phyloP scores from a whole-genome alignment of 2,888 invertebrate genomes.

The Glomeris marginata region DNA sequence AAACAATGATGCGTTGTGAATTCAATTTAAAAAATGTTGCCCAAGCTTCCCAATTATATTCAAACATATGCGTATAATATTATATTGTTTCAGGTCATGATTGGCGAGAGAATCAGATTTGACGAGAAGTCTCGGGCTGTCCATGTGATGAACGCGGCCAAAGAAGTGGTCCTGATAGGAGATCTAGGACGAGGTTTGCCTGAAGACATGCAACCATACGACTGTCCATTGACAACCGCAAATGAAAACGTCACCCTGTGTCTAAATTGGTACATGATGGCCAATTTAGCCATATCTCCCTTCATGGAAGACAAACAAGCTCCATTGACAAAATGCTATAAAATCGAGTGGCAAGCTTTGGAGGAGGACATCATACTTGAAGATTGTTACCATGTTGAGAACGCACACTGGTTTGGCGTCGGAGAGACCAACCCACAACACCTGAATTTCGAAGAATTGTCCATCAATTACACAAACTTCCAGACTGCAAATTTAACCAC shows the following conservation, averaged over 20 bases:
- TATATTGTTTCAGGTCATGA: conserved; percentile 42
- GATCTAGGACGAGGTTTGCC: conserved; percentile 38
- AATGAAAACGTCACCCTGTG: conserved; percentile 55
- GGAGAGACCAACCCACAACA: conserved; percentile 23
- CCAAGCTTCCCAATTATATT: no score
- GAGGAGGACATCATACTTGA: conserved; percentile 47
- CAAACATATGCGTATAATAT: no score
- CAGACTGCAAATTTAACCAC: conserved; percentile 46
- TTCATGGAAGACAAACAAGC: conserved; percentile 22
- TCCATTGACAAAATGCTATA: conserved; percentile 50
- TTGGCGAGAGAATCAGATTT: conserved; percentile 66
- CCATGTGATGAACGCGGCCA: conserved; percentile 53
- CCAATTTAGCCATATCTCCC: conserved; percentile 42
- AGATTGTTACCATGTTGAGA: conserved; percentile 52
- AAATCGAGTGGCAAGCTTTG: conserved; percentile 66
- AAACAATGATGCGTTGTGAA: no score
- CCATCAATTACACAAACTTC: conserved; percentile 50
- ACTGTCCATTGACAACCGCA: conserved; percentile 26
- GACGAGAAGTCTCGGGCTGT: conserved; percentile 59
- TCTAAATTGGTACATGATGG: conserved; percentile 63
- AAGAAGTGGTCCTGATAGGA: conserved; percentile 52
- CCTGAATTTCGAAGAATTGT: conserved; percentile 60
- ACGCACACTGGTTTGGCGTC: conserved; percentile 18
- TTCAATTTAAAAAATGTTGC: no score
- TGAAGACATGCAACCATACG: conserved; percentile 26